A percentile compares a stretch with the other conserved stretches of the same genome.
Evolutionary conservation across 2,113 vertebrate species (phyloP).

Genomic region (Trematocara macrostoma): DNA sequence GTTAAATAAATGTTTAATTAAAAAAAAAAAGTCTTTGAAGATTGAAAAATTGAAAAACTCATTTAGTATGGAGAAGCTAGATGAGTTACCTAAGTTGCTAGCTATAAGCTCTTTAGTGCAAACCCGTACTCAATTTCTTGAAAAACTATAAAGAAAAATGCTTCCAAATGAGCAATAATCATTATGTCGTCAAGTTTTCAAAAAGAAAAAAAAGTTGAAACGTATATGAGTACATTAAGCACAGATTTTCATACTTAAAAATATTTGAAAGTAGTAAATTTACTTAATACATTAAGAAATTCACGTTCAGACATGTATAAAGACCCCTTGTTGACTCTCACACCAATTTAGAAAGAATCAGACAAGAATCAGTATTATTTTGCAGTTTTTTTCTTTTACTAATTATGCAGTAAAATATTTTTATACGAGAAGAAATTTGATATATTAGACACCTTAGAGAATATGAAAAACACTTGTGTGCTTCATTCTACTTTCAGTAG

Average conservation of each 20-base stretch:
- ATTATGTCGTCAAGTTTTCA: neutral
- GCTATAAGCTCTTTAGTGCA: neutral
- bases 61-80: neutral
- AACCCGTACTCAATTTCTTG: neutral
- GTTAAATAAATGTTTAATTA: too few relatives aligned
- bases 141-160: neutral
- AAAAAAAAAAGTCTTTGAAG: neutral
- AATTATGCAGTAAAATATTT: neutral
- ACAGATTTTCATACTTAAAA: neutral
- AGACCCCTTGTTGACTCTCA: neutral
- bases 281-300: neutral
- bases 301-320: too few relatives aligned
- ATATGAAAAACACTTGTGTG: neutral
- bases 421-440: neutral
- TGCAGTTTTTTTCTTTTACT: neutral
- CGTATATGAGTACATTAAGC: neutral
- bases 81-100: neutral
- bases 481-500: neutral
- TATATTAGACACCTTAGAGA: neutral
- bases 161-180: neutral
- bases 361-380: neutral
- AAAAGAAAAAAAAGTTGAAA: neutral
- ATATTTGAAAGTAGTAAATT: neutral
- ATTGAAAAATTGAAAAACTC: neutral
- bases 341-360: neutral